Evolutionary conservation across 2,888 invertebrate genomes (phyloP).

Genomic region (Euplagia quadripunctaria): DNA sequence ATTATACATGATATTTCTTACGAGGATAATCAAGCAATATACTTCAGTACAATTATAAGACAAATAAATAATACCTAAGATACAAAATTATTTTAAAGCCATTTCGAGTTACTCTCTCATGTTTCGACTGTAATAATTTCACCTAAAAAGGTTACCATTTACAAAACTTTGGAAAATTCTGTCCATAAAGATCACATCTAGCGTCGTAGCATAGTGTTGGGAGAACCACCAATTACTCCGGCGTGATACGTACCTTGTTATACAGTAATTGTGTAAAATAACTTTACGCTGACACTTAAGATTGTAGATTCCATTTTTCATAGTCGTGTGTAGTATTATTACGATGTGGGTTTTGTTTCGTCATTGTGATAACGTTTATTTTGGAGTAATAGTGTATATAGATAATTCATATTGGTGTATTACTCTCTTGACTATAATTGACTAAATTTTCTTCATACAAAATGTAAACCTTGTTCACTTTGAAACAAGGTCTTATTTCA

Average conservation of each 20-base stretch:
- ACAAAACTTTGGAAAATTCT: slow-evolving; percentile 17
- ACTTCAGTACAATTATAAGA: too few relatives aligned
- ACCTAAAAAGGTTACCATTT: not conserved
- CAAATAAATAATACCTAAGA: too few relatives aligned
- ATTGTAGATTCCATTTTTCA: slow-evolving; percentile 47
- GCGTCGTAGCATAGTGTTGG: slow-evolving; percentile 59
- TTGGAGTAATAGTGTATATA: slow-evolving; percentile 1
- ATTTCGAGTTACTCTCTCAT: too few relatives aligned
- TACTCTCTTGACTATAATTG: too few relatives aligned
- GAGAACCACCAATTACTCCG: slow-evolving; percentile 75
- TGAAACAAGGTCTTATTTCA: too few relatives aligned
- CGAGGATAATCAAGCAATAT: too few relatives aligned
- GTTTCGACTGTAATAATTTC: not conserved
- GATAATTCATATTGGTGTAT: not conserved
- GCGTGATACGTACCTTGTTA: slow-evolving; percentile 59
- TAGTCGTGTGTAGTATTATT: slow-evolving; percentile 20
- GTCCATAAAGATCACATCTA: slow-evolving; percentile 58
- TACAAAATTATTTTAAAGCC: too few relatives aligned
- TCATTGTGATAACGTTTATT: not conserved
- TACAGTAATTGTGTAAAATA: slow-evolving; percentile 50
- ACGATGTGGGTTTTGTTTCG: not conserved
- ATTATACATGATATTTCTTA: too few relatives aligned
- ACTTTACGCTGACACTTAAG: slow-evolving; percentile 41
- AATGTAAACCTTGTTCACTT: too few relatives aligned
- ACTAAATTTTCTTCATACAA: too few relatives aligned